Conservation (phyloP, 2,888 invertebrate species). For the Yponomeuta cagnagella region DNA sequence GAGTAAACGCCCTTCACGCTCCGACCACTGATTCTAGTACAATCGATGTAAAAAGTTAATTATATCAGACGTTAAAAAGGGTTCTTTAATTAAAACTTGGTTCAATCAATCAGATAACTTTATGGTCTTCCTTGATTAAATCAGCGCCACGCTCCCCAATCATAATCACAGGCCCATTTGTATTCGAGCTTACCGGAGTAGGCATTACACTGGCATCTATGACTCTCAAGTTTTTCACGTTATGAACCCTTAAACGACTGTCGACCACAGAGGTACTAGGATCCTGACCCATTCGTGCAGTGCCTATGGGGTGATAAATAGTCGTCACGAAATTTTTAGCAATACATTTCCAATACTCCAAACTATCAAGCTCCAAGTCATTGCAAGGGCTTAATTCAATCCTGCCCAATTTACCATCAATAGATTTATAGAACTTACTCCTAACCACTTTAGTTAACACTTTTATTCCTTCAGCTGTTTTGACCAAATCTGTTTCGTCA, state of each 20-base stretch:
- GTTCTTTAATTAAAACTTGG: background rate
- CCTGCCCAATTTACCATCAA: constrained; percentile 36
- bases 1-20: background rate
- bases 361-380: constrained; percentile 32
- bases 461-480: constrained; percentile 36
- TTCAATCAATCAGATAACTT: background rate
- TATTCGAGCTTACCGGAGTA: constrained; percentile 82
- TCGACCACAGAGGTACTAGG: constrained; percentile 63
- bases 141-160: constrained; percentile 86
- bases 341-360: constrained; percentile 46
- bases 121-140: constrained; percentile 76
- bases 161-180: constrained; percentile 86
- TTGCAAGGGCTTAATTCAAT: constrained; percentile 39
- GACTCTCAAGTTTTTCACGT: constrained; percentile 78
- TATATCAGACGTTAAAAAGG: background rate
- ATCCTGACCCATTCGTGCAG: constrained; percentile 74
- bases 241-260: constrained; percentile 78
- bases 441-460: constrained; percentile 38
- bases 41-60: background rate
- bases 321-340: constrained; percentile 60
- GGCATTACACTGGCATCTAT: constrained; percentile 89
- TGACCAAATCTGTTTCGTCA: constrained; percentile 67
- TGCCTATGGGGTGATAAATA: constrained; percentile 83
- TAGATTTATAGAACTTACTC: constrained; percentile 37
- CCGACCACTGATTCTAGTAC: background rate